phyloP scores from a whole-genome alignment of 2,888 invertebrate species.

The Idaea aversata region DNA sequence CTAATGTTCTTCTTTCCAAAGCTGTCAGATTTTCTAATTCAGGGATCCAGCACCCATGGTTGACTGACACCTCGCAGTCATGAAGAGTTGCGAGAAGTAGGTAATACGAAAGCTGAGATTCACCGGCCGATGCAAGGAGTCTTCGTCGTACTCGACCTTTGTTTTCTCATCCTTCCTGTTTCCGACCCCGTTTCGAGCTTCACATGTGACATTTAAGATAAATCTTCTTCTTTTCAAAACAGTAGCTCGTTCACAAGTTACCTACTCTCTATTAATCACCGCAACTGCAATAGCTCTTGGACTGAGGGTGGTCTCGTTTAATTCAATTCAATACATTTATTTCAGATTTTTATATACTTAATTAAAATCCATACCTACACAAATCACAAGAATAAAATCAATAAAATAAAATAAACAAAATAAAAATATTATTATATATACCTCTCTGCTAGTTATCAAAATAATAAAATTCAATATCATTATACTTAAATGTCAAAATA shows the following conservation, averaged over 20 bases:
- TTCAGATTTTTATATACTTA: too few relatives aligned
- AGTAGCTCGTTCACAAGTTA: not conserved
- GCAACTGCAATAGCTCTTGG: not conserved
- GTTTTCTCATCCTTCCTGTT: not conserved
- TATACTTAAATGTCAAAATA: too few relatives aligned
- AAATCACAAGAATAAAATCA: too few relatives aligned
- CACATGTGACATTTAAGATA: not conserved
- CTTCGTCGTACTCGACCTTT: conserved; percentile 46
- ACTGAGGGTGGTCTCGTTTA: not conserved
- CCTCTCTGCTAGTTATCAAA: too few relatives aligned
- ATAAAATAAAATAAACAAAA: too few relatives aligned
- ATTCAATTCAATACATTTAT: too few relatives aligned
- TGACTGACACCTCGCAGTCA: conserved; percentile 48
- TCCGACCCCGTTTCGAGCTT: not conserved
- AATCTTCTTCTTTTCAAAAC: not conserved
- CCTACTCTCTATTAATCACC: not conserved
- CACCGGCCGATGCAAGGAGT: conserved; percentile 44
- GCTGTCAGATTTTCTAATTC: conserved; percentile 45
- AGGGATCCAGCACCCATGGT: conserved; percentile 52
- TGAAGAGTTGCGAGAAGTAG: conserved; percentile 47
- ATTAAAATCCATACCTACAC: too few relatives aligned
- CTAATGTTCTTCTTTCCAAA: conserved; percentile 39
- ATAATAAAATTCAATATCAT: too few relatives aligned
- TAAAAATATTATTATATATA: too few relatives aligned
- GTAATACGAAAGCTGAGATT: conserved; percentile 44